Base-by-base conservation (phyloP, 2,797 vertebrate genomes). In the Gambelia wislizenii region DNA sequence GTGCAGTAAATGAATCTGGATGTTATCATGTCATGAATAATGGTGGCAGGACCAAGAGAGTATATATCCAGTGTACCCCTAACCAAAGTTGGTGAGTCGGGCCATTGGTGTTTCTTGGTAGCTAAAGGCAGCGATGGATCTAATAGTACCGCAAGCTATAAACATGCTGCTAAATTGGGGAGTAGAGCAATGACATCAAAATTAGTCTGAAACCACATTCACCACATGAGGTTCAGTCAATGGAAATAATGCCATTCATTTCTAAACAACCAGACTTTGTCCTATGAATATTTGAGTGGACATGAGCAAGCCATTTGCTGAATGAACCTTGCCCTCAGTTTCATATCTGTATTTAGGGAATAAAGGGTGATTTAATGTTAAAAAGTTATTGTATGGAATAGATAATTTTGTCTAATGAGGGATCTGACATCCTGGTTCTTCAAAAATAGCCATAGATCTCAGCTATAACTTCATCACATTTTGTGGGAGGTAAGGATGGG, bases 401-500 rank as follows among this genome's bases (percentile, higher is more conserved):
- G 64, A 67, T 9, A 67, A 33, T 67, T 33, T 67, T 12, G 64
- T 67, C 64, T 67, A 67, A 67, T 33, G 64, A 67, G 64, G 30
- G 27, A 67, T 67, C 64, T 67, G 10, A 33, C 64, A 67, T 33
- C 10, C 64, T 33, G 9, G 9, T 67, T 67, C 30, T 33, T 67
- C 10, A 33, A 67, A 33, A 33, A 30, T 67, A 67, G 64, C 64
- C 12, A 14, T 67, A 67, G 2, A 67, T 67, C 30, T 67, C 64
- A 67, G 30, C 30, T 67, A 67, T 67, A 67, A 33, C 10, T 67
- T 33, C 64, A 33, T 67, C 47, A 52, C 16, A 79, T 69, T 80
- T 39, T 70, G 14, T 69, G 27, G 0, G 0, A 90, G 27, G 7
- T 61, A 18, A 20, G 1, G 80, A 0, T 72, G 49, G 59, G 0